phyloP scores from a whole-genome alignment of 2,797 vertebrate species.

The Zalophus californianus region DNA sequence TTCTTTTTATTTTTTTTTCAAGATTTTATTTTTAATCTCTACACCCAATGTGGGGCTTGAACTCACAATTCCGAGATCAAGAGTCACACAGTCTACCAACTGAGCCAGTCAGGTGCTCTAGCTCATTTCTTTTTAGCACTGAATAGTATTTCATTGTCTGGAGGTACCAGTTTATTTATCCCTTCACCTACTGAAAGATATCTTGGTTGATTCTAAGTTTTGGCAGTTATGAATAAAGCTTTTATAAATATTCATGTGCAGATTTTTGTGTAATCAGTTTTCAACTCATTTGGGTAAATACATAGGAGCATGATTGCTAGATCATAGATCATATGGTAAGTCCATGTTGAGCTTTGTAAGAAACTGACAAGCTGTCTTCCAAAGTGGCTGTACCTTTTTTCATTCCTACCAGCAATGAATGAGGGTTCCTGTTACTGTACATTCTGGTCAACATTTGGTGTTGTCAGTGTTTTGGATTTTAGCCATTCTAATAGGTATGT shows the following conservation, averaged over 20 bases:
- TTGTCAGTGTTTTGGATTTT: neutral
- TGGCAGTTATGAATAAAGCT: neutral
- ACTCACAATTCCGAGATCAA: neutral
- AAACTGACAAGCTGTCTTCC: neutral
- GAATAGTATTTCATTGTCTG: neutral
- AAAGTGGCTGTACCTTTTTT: neutral
- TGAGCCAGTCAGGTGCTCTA: neutral
- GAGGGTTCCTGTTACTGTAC: neutral
- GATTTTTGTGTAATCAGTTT: neutral
- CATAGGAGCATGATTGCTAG: neutral
- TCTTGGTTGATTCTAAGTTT: neutral
- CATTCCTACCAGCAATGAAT: neutral
- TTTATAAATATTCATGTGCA: neutral
- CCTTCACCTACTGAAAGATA: neutral
- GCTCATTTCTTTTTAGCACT: neutral
- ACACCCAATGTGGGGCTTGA: neutral
- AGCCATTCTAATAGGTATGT: neutral
- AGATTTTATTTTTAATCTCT: neutral
- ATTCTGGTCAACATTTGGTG: neutral
- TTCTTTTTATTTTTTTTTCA: neutral
- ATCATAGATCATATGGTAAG: neutral
- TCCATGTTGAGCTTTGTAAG: neutral
- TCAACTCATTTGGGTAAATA: neutral
- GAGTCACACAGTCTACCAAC: neutral
- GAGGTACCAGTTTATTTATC: neutral